Evolutionary conservation across 1,140 invertebrate genomes (phyloP), one percentile per base, ranked within the genome.

Genomic region (Nomia melanderi): DNA sequence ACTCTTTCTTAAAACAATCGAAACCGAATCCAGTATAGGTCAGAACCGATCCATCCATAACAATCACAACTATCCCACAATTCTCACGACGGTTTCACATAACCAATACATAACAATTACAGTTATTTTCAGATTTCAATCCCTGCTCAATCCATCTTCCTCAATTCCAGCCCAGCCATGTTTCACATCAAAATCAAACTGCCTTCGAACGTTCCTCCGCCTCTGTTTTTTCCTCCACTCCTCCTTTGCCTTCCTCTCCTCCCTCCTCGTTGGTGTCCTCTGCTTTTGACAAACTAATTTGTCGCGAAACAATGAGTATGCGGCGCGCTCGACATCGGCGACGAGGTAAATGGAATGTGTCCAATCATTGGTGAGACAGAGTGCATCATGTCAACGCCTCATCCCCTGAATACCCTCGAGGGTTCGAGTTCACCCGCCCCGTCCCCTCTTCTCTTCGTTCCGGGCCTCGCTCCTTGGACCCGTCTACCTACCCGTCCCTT

Each of bases 241-340:
- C 4, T 4, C 14, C 17, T 17, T 44, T n/a, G n/a, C n/a, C n/a
- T n/a, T n/a, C n/a, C 14, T 36, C 25, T 41, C 0, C 29, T n/a
- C 8, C n/a, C 14, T 70, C 56, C n/a, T 2, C 56, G 41, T 44
- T 70, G 20, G 20, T 29, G 47, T 44, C 44, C 75, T 33, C 20
- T 80, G 82, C 78, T 83, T 84, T 70, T 83, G 81, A 84, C 82
- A 83, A 84, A 84, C 82, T 84, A 84, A 84, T 83, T 84, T 84
- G 81, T 83, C 82, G 77, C 73, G 82, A 84, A 80, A 84, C 82
- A 84, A 84, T 84, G 82, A 84, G 67, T 69, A 41, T 25, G 44
- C 73, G 67, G 33, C 72, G 67, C 63, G 77, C 71, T 73, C 70
- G 82, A 84, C 81, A 63, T 67, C 56, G 77, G 65, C 77, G 72